Percentiles rank a stretch among this genome's conserved stretches.
These are phyloP conservation scores for Polyommatus icarus DNA, from an alignment of 2,888 invertebrate genomes.

Conservation along the genomic window DNA sequence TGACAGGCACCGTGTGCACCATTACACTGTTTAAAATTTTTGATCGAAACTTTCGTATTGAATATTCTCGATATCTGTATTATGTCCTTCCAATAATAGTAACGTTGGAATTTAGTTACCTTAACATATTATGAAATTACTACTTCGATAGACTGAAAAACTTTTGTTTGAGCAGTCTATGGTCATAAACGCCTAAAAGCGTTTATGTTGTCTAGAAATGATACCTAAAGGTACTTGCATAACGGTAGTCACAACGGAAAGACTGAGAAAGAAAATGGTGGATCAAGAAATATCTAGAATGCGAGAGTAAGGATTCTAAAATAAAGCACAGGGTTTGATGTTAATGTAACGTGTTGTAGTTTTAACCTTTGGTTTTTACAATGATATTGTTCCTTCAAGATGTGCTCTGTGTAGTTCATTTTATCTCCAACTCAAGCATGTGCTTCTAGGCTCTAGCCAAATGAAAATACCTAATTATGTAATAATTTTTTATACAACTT, in stretches of 20 bases:
- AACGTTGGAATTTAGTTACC: not conserved
- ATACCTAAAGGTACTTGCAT: conserved; percentile 5
- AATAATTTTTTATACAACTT: not conserved
- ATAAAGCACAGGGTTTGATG: conserved; percentile 6
- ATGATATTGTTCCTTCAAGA: not conserved
- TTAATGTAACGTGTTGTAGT: not conserved
- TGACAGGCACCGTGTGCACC: not conserved
- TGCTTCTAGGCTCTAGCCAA: conserved; percentile 1
- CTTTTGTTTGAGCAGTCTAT: not conserved
- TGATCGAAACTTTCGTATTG: not conserved
- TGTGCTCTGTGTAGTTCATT: not conserved
- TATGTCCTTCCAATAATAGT: not conserved
- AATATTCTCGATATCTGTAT: not conserved
- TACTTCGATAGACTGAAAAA: not conserved
- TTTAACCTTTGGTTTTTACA: not conserved
- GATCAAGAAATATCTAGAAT: conserved; percentile 30
- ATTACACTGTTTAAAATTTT: not conserved
- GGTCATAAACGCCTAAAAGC: not conserved
- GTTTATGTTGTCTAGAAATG: not conserved
- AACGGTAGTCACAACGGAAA: conserved; percentile 24
- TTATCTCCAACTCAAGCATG: not conserved
- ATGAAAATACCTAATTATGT: not conserved
- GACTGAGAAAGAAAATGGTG: conserved; percentile 26
- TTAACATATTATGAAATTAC: not conserved
- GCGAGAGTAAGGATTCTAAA: not conserved